Base-by-base conservation (phyloP, 2,888 invertebrate species). In the Tachina fera region DNA sequence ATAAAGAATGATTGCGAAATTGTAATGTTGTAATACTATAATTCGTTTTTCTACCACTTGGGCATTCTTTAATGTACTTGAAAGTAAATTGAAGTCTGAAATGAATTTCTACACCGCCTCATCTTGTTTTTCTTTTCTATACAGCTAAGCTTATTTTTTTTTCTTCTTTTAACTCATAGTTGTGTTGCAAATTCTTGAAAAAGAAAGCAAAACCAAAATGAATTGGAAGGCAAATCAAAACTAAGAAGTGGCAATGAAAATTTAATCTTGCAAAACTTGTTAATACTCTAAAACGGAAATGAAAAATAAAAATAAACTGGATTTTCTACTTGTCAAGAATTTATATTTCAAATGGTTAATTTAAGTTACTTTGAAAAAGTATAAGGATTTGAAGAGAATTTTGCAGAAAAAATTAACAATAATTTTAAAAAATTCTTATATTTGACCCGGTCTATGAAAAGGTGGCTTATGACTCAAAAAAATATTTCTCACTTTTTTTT, bases 41-140 rank as follows among this genome's bases (percentile, higher is more conserved):
- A 87, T 86, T 88, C 87, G 76, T 87, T 87, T 85, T 87, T 74
- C 78, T 86, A 86, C 80, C 84, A 87, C 87, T 86, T 87, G 86
- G 86, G 87, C 85, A 86, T 86, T 86, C 83, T 83, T 86, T 86
- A 86, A 72, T 83, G 76, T 47, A 83, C 86, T 86, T 56, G 67
- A 86, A 31, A 83, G 63, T 80, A 86, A 86, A 86, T 86, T 86
- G 83, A 80, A 83, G 83, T 86, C 71, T 86, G 79, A 61, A 67
- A 75, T 72, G 41, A 39, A 43, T 56, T 75, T 60, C 60, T 53
- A 16, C 63, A n/a, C 39, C 11, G n/a, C 43, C 71, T 45, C 56
- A 16, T 68, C 22, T 47, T 45, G 16, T 51, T 60, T 41, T 76
- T 39, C 16, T 51, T 60, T 58, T 6, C 2, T n/a, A n/a, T n/a